A percentile compares a stretch with the other conserved stretches of the same genome.
Conservation (phyloP, 2,888 invertebrate genomes). For the Frankliniella intonsa region DNA sequence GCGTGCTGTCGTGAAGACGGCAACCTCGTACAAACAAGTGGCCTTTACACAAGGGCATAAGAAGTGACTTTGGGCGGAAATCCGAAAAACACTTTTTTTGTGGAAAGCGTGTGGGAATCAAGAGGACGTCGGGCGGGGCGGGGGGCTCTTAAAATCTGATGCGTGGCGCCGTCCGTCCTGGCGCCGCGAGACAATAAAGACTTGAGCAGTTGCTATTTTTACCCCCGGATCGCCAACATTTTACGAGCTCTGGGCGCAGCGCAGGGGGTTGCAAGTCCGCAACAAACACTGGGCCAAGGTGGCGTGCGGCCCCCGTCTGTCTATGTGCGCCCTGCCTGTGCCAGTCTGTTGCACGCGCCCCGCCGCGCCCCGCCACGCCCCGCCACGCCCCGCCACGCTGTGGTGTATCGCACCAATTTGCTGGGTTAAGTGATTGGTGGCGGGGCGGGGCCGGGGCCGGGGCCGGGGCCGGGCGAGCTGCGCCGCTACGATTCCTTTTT, state of each 20-base stretch:
- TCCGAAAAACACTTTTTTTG: too few relatives aligned
- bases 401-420: not conserved
- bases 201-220: not conserved
- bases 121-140: too few relatives aligned
- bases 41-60: too few relatives aligned
- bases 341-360: not conserved
- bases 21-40: too few relatives aligned
- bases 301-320: not conserved
- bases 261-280: not conserved
- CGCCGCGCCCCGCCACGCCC: not conserved
- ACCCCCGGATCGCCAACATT: not conserved
- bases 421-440: not conserved
- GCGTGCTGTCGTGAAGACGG: too few relatives aligned
- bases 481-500: not conserved
- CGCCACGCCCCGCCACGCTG: not conserved
- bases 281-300: not conserved
- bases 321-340: too few relatives aligned
- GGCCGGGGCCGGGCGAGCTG: not conserved
- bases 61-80: too few relatives aligned
- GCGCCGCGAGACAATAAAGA: too few relatives aligned
- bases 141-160: too few relatives aligned
- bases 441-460: not conserved
- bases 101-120: too few relatives aligned
- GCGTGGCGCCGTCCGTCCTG: too few relatives aligned
- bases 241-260: not conserved